A percentile compares a stretch with the other conserved stretches of the same genome.
Conservation (phyloP, 2,888 invertebrate genomes). For the Drosophila borealis region DNA sequence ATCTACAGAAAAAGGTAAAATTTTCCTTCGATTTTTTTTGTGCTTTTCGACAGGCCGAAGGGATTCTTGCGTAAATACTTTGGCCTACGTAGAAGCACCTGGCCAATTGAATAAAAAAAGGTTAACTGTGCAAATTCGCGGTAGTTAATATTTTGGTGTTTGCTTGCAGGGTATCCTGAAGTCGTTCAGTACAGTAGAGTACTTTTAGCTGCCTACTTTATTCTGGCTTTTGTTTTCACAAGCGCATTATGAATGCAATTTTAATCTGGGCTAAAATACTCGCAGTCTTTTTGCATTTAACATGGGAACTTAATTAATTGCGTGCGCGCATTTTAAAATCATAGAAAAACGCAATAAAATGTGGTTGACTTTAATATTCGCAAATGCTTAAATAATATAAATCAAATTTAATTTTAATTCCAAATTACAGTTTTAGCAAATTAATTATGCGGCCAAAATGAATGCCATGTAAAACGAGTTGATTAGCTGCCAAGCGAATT, state of each 20-base stretch:
- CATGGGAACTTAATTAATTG: conserved; percentile 52
- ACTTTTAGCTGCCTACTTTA: background rate
- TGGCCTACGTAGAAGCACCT: too few relatives aligned
- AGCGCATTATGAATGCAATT: conserved; percentile 50
- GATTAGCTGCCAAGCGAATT: conserved; percentile 42
- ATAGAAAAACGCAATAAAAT: conserved; percentile 3
- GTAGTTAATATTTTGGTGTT: too few relatives aligned
- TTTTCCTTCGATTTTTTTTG: too few relatives aligned
- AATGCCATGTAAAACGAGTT: conserved; percentile 27
- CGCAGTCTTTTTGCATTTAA: conserved; percentile 32
- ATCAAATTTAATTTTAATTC: conserved; percentile 42
- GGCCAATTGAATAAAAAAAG: too few relatives aligned
- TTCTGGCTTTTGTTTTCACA: conserved; percentile 12
- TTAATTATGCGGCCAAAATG: conserved; percentile 59
- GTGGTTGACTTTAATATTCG: background rate
- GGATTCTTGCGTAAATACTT: too few relatives aligned
- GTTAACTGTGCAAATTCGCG: too few relatives aligned
- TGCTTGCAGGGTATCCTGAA: background rate
- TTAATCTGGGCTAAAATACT: conserved; percentile 56
- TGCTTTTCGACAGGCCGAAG: too few relatives aligned
- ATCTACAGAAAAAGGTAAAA: too few relatives aligned
- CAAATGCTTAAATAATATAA: conserved; percentile 25
- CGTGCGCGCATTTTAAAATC: conserved; percentile 33
- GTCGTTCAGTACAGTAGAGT: background rate
- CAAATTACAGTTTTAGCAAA: conserved; percentile 44